Conservation (phyloP, 2,797 vertebrate species). For the Girardinus metallicus region DNA sequence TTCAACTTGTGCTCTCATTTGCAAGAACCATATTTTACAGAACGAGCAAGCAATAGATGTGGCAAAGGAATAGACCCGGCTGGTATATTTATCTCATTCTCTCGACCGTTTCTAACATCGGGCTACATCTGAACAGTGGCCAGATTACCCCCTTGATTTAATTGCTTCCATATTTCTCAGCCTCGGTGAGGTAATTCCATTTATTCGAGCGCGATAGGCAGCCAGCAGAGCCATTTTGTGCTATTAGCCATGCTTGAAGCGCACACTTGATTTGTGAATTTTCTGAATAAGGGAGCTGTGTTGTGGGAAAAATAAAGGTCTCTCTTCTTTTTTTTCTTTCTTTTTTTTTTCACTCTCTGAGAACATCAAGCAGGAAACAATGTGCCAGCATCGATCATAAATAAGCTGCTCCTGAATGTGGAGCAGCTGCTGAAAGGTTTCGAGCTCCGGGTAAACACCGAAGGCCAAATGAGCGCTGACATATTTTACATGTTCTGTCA, state of each 20-base stretch:
- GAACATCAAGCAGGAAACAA: slow-evolving; percentile 47
- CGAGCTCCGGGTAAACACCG: slow-evolving; percentile 4
- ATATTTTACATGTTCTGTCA: slow-evolving; percentile 22
- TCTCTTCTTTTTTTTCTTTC: too few species aligned
- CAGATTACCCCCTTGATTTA: slow-evolving; percentile 66
- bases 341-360: slow-evolving; percentile 10
- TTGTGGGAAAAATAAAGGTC: slow-evolving; percentile 41
- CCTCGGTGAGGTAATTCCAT: slow-evolving; percentile 78
- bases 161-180: slow-evolving; percentile 81
- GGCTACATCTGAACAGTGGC: slow-evolving; percentile 71
- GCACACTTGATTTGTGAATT: slow-evolving; percentile 67
- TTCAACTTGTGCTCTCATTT: slow-evolving; percentile 51
- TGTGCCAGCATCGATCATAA: slow-evolving; percentile 56
- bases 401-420: slow-evolving; percentile 59
- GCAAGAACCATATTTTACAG: slow-evolving; percentile 39
- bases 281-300: slow-evolving; percentile 63
- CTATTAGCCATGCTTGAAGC: slow-evolving; percentile 72
- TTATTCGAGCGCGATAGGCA: slow-evolving; percentile 65
- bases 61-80: slow-evolving; percentile 52
- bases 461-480: slow-evolving; percentile 18
- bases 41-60: slow-evolving; percentile 45
- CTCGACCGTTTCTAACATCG: slow-evolving; percentile 54
- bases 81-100: slow-evolving; percentile 62
- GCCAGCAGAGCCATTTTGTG: slow-evolving; percentile 74
- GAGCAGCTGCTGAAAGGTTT: slow-evolving; percentile 47